Conservation (phyloP, 2,888 invertebrate genomes). For the Hololepta plana region DNA sequence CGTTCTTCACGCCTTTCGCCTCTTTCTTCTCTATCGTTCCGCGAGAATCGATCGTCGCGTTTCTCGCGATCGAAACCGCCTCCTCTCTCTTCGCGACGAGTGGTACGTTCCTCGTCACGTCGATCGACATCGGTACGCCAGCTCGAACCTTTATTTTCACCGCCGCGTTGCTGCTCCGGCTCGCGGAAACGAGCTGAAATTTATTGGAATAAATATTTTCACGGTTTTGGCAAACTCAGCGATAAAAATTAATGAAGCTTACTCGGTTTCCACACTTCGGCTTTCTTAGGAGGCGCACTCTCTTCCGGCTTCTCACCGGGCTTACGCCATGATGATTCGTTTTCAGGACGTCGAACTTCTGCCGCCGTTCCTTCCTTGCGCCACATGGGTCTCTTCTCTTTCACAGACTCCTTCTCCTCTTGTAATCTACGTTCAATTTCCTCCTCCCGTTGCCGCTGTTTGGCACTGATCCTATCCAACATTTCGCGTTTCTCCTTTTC, state of each 20-base stretch:
- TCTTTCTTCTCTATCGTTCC: too few species aligned
- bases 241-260: slow-evolving; percentile 9
- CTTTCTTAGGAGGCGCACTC: slow-evolving; percentile 13
- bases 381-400: slow-evolving; percentile 2
- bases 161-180: slow-evolving; percentile 4
- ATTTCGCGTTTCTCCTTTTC: slow-evolving; percentile 45
- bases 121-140: slow-evolving; percentile 8
- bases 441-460: slow-evolving; percentile 48
- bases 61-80: slow-evolving; percentile 10
- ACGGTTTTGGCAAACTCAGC: too few species aligned
- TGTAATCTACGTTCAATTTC: slow-evolving; percentile 47
- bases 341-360: background rate
- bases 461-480: slow-evolving; percentile 44
- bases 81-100: slow-evolving; percentile 9
- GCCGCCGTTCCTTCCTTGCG: slow-evolving; percentile 1
- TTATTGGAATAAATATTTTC: too few species aligned
- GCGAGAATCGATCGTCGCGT: slow-evolving; percentile 8
- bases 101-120: slow-evolving; percentile 10
- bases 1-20: slow-evolving; percentile 11
- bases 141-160: slow-evolving; percentile 6
- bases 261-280: slow-evolving; percentile 17
- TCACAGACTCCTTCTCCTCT: slow-evolving; percentile 28
- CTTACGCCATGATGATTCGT: background rate
- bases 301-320: slow-evolving; percentile 5
- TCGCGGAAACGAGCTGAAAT: slow-evolving; percentile 7